Conservation (phyloP, 23 tunicate genomes). For the Halocynthia aurantium region DNA sequence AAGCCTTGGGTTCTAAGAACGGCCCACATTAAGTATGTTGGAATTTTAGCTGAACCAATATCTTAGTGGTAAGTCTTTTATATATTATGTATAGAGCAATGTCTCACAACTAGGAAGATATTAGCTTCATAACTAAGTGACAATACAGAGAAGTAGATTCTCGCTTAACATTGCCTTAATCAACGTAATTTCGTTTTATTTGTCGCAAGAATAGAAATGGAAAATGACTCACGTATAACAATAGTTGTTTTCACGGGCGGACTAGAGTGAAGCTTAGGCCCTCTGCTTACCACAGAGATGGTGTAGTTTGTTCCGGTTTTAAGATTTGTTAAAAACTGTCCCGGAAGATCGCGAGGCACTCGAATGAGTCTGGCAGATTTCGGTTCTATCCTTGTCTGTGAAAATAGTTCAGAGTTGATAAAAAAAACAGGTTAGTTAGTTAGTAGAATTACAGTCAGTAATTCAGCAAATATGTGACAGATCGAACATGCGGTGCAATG, state of each 20-base stretch:
- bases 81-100: not conserved
- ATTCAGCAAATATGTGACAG: not conserved
- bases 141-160: not conserved
- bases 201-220: not conserved
- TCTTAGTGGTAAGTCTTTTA: not conserved
- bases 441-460: not conserved
- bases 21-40: too few species aligned
- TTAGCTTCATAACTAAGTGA: not conserved
- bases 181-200: not conserved
- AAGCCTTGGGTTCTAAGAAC: too few species aligned
- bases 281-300: constrained; percentile 15
- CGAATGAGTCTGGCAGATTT: constrained; percentile 12
- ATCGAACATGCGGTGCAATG: not conserved
- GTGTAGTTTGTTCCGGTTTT: constrained; percentile 11
- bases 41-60: not conserved
- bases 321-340: constrained; percentile 16
- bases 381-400: constrained; percentile 1
- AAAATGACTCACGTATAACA: constrained; percentile 12
- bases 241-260: not conserved
- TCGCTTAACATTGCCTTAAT: not conserved
- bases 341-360: not conserved
- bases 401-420: not conserved
- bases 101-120: not conserved
- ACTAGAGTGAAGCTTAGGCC: constrained; percentile 13
- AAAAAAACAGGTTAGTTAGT: not conserved